Conservation (phyloP, 1,140 invertebrate species). For the Phortica variegata region DNA sequence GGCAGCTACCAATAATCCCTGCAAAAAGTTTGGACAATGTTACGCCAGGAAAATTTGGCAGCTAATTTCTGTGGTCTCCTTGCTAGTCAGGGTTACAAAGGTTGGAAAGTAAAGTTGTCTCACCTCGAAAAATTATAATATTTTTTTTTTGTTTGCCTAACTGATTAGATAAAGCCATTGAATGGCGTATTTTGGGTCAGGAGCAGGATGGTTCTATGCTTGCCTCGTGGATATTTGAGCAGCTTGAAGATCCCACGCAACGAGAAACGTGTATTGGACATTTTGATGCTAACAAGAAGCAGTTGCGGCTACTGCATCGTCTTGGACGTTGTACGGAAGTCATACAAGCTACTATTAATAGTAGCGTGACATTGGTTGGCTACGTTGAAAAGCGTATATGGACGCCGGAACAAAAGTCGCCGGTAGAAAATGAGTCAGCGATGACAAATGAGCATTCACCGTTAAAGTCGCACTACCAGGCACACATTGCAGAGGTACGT, state of each 20-base stretch:
- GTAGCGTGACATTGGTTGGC: constrained; percentile 65
- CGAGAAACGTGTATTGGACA: constrained; percentile 39
- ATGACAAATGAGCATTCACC: constrained; percentile 5
- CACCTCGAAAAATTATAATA: too few species aligned
- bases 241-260: constrained; percentile 44
- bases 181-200: constrained; percentile 76
- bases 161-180: constrained; percentile 61
- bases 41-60: constrained; percentile 54
- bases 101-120: constrained; percentile 21
- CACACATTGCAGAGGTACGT: constrained; percentile 65
- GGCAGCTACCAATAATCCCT: too few species aligned
- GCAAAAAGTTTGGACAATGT: too few species aligned
- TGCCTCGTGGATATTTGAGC: constrained; percentile 68
- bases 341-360: constrained; percentile 77
- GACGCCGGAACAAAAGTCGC: constrained; percentile 4
- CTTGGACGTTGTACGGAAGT: constrained; percentile 66
- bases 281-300: constrained; percentile 60
- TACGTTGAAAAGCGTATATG: constrained; percentile 63
- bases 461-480: constrained; percentile 57
- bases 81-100: constrained; percentile 44
- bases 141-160: not conserved
- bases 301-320: constrained; percentile 63
- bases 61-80: constrained; percentile 55
- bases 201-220: constrained; percentile 71
- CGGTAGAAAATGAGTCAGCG: not conserved